A percentile compares a stretch with the other conserved stretches of the same genome.
Evolutionary conservation across 2,113 vertebrate genomes (phyloP).

Genomic region (Oophaga pumilio): DNA sequence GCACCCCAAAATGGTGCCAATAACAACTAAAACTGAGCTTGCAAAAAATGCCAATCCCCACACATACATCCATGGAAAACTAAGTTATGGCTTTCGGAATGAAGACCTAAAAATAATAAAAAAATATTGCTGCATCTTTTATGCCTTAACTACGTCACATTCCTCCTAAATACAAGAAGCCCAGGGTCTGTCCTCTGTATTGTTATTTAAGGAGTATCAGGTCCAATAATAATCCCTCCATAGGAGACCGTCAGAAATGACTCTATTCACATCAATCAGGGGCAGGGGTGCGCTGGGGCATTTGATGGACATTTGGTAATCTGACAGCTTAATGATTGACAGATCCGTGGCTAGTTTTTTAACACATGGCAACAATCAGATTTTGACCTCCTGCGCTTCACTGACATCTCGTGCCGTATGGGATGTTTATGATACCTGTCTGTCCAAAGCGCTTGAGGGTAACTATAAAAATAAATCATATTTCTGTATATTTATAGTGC

Average conservation of each 20-base stretch:
- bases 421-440: not conserved
- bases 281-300: not conserved
- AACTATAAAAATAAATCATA: not conserved
- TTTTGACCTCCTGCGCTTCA: not conserved
- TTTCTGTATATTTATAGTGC: not conserved
- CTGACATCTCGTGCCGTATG: not conserved
- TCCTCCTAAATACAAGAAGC: not conserved
- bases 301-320: not conserved
- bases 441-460: not conserved
- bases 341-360: not conserved
- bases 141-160: no score
- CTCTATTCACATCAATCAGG: not conserved
- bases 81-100: no score
- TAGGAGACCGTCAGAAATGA: not conserved
- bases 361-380: conserved; percentile 12
- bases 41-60: no score
- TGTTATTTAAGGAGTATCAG: not conserved
- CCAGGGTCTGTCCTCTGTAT: not conserved
- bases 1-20: no score
- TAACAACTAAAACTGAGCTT: no score
- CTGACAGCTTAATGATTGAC: not conserved
- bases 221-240: not conserved
- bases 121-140: no score
- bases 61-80: no score
- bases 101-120: no score